Percentiles rank a stretch among this genome's conserved stretches.
Evolutionary conservation across 2,797 vertebrate species (phyloP).

Genomic region (Dendrocincla tyrannina): DNA sequence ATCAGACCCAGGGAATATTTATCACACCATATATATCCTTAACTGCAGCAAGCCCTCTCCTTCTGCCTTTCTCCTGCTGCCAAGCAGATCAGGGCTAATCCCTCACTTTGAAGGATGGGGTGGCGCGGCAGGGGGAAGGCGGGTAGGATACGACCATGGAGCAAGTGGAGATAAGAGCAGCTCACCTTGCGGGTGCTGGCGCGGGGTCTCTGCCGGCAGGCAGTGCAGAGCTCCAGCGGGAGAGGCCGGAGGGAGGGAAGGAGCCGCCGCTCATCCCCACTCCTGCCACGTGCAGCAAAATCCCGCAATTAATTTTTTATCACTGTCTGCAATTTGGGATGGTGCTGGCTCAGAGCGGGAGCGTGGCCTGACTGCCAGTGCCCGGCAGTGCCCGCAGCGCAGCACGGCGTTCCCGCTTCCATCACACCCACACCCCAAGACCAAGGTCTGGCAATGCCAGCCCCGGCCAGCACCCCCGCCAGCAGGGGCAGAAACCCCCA

Average conservation of each 20-base stretch:
- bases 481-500: fast-evolving
- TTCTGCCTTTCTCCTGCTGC: background rate
- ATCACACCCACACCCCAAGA: background rate
- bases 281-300: conserved; percentile 40
- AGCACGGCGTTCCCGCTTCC: background rate
- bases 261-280: background rate
- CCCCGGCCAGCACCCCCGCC: background rate
- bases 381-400: background rate
- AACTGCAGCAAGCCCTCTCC: conserved; percentile 6
- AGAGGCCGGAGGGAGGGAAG: background rate
- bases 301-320: conserved; percentile 57
- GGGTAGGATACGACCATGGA: background rate
- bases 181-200: background rate
- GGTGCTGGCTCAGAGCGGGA: background rate
- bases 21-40: background rate
- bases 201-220: background rate
- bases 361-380: background rate
- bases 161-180: background rate
- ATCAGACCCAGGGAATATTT: background rate
- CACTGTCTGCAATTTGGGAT: conserved; percentile 39
- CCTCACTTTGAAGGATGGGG: background rate
- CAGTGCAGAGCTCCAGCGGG: background rate
- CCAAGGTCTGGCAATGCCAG: background rate
- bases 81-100: conserved; percentile 15
- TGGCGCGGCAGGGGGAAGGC: background rate